Conservation (phyloP, 2,797 vertebrate genomes). For the Halcyon chelicuti region DNA sequence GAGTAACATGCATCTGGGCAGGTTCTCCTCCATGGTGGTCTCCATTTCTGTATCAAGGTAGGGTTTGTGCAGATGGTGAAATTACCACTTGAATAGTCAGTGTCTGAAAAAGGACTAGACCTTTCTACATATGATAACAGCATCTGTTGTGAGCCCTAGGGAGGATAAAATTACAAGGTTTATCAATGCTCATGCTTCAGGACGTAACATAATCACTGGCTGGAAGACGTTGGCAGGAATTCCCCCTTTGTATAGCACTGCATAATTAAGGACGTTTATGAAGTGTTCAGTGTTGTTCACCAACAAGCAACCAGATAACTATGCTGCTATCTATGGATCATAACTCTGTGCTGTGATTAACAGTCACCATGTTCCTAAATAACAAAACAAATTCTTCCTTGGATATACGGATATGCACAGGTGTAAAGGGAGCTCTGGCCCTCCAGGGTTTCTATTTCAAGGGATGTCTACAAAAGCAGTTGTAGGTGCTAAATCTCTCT, state of each 20-base stretch:
- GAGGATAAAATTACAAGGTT: constrained; percentile 26
- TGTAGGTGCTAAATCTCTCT: neutral
- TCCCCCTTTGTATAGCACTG: neutral
- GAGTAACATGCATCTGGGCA: neutral
- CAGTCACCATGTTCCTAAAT: neutral
- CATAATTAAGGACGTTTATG: neutral
- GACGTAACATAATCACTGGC: neutral
- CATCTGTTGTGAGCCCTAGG: neutral
- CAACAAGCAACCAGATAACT: neutral
- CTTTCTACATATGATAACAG: neutral
- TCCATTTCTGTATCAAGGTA: neutral
- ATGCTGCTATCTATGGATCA: neutral
- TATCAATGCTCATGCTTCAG: neutral
- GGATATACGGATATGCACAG: neutral
- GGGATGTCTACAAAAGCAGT: neutral
- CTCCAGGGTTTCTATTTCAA: neutral
- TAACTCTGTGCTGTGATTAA: neutral
- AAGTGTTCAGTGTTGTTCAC: neutral
- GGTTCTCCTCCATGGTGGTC: neutral
- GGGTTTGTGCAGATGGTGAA: neutral
- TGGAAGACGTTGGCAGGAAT: neutral
- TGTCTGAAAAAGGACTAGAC: neutral
- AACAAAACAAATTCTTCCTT: neutral
- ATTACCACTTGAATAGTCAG: neutral
- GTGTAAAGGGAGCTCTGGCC: neutral